Evolutionary conservation across 2,888 invertebrate genomes (phyloP).

Genomic region (Pammene fasciana): DNA sequence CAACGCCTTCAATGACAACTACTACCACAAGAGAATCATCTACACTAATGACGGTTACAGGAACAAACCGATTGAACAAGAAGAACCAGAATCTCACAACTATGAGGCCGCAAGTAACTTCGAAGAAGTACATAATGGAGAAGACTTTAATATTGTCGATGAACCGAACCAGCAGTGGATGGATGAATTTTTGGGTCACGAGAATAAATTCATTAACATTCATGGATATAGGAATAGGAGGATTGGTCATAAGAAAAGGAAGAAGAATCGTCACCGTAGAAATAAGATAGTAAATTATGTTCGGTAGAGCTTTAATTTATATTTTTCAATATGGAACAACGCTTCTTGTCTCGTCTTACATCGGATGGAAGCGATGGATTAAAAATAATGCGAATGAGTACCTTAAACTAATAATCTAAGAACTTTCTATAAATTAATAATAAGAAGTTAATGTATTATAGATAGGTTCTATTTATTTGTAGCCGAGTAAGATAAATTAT

Average conservation of each 20-base stretch:
- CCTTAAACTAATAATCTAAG: too few relatives aligned
- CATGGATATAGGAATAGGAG: slow-evolving; percentile 21
- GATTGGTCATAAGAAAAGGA: slow-evolving; percentile 26
- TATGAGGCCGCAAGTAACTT: slow-evolving; percentile 43
- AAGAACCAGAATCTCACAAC: slow-evolving; percentile 45
- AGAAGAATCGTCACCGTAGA: slow-evolving; percentile 18
- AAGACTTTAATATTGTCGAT: slow-evolving; percentile 10
- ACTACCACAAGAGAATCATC: slow-evolving; percentile 79
- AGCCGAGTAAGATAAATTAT: too few relatives aligned
- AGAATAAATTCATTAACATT: slow-evolving; percentile 35
- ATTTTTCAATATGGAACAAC: background rate
- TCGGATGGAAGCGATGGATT: background rate
- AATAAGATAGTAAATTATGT: background rate
- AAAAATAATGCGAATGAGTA: background rate
- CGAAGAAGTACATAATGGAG: slow-evolving; percentile 5
- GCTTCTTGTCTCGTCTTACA: background rate
- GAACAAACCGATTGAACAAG: slow-evolving; percentile 60
- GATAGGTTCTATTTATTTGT: slow-evolving; percentile 6
- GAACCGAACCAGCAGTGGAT: slow-evolving; percentile 49
- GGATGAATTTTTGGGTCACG: slow-evolving; percentile 48
- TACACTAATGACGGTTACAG: slow-evolving; percentile 84
- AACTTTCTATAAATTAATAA: too few relatives aligned
- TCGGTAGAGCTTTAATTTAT: background rate
- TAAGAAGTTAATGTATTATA: background rate
- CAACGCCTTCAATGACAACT: slow-evolving; percentile 81